Conservation (phyloP, 1,140 invertebrate species). For the Tetraneura akinire region DNA sequence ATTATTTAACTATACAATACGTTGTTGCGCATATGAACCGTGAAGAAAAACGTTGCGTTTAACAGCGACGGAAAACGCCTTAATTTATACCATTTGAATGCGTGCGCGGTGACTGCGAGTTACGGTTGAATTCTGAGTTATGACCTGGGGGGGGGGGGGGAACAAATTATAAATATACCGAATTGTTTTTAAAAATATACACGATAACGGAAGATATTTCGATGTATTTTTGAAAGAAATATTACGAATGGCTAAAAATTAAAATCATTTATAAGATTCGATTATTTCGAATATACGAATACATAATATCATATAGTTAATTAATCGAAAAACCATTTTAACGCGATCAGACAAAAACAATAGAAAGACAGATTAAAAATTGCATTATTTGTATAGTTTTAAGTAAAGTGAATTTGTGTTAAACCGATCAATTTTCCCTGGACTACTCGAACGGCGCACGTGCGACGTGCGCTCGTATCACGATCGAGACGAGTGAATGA, state of each 20-base stretch:
- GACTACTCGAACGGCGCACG: not conserved
- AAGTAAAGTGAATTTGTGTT: not conserved
- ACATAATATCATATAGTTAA: too few relatives aligned
- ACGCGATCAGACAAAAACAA: too few relatives aligned
- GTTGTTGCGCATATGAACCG: not conserved
- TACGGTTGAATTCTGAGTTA: conserved; percentile 31
- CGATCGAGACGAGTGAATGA: conserved; percentile 23
- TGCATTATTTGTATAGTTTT: too few relatives aligned
- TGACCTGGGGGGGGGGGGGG: not conserved
- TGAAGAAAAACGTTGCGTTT: not conserved
- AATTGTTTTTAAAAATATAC: not conserved
- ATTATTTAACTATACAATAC: not conserved
- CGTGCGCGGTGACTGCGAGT: not conserved
- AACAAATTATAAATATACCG: conserved; percentile 8
- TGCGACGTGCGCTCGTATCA: too few relatives aligned
- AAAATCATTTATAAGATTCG: too few relatives aligned
- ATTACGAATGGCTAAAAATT: too few relatives aligned
- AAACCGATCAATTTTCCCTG: conserved; percentile 19
- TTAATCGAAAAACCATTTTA: too few relatives aligned
- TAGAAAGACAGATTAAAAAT: too few relatives aligned
- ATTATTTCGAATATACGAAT: too few relatives aligned
- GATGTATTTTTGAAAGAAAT: too few relatives aligned
- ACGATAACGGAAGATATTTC: conserved; percentile 6
- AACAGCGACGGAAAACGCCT: not conserved
- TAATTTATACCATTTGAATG: too few relatives aligned